Percentiles rank a stretch among this genome's conserved stretches.
Conservation (phyloP, 2,888 invertebrate genomes). For the Mesorhabditis spiculigera region DNA sequence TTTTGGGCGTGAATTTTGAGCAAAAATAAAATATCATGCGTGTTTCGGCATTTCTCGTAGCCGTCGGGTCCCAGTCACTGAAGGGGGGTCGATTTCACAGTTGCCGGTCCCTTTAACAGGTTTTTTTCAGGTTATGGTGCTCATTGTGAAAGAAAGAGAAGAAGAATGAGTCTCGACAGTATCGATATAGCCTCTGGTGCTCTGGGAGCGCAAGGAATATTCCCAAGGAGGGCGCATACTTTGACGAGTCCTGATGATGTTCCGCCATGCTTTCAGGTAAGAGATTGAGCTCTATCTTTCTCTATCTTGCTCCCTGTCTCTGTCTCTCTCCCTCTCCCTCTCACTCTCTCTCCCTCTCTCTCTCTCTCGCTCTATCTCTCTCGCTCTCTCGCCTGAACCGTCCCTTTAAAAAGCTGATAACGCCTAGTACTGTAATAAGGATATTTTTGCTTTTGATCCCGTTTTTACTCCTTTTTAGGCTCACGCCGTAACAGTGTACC, state of each 20-base stretch:
- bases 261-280: slow-evolving; percentile 11
- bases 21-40: too few species aligned
- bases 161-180: slow-evolving; percentile 6
- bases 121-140: too few species aligned
- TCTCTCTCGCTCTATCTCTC: slow-evolving; percentile 7
- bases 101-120: neutral
- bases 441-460: neutral
- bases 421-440: too few species aligned
- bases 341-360: neutral
- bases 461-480: slow-evolving; percentile 12
- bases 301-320: slow-evolving; percentile 6
- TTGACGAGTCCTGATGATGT: slow-evolving; percentile 44
- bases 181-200: neutral
- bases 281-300: neutral
- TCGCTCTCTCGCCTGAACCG: neutral
- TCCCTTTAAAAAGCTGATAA: too few species aligned
- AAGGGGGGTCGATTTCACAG: too few species aligned
- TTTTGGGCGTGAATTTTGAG: too few species aligned
- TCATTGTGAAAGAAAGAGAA: neutral
- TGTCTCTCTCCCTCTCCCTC: slow-evolving; percentile 1
- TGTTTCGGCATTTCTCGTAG: too few species aligned
- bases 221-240: slow-evolving; percentile 49
- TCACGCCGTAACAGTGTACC: slow-evolving; percentile 31
- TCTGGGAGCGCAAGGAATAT: slow-evolving; percentile 32
- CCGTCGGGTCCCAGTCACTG: too few species aligned